These are phyloP conservation scores for Tamandua tetradactyla DNA, from an alignment of 2,797 vertebrate genomes.

Conservation along the genomic window DNA sequence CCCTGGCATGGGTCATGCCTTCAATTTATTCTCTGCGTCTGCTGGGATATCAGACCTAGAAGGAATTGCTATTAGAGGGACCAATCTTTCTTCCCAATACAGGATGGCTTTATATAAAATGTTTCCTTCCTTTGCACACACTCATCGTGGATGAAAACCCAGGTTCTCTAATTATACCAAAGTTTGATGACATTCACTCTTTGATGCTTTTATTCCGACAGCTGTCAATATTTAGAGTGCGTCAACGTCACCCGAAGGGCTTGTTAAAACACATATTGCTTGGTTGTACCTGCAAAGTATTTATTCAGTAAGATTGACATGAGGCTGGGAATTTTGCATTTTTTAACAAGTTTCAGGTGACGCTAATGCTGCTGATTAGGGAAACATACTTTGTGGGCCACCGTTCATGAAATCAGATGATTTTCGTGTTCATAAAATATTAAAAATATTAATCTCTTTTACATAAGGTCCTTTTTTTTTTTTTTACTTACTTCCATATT, in stretches of 20 bases:
- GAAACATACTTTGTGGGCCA: not conserved
- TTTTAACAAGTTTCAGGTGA: not conserved
- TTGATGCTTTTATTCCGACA: not conserved
- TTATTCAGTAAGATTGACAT: not conserved
- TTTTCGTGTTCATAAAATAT: not conserved
- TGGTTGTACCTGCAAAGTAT: not conserved
- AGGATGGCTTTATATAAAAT: not conserved
- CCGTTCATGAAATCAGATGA: slow-evolving; percentile 38
- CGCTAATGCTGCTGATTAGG: not conserved
- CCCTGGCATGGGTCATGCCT: not conserved
- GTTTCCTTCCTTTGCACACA: not conserved
- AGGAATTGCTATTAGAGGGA: not conserved
- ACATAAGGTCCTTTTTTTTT: not conserved
- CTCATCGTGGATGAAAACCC: not conserved
- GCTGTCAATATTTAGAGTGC: not conserved
- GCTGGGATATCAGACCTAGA: not conserved
- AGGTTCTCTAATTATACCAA: not conserved
- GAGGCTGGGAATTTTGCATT: not conserved
- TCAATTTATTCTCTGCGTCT: not conserved
- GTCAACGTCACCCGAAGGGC: not conserved
- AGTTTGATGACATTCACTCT: not conserved
- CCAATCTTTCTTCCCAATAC: not conserved
- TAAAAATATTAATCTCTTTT: not conserved
- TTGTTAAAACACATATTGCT: not conserved
- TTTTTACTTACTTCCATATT: not conserved